A percentile compares a stretch with the other conserved stretches of the same genome.
Conservation (phyloP, 2,797 vertebrate genomes). For the Chiroxiphia lanceolata region DNA sequence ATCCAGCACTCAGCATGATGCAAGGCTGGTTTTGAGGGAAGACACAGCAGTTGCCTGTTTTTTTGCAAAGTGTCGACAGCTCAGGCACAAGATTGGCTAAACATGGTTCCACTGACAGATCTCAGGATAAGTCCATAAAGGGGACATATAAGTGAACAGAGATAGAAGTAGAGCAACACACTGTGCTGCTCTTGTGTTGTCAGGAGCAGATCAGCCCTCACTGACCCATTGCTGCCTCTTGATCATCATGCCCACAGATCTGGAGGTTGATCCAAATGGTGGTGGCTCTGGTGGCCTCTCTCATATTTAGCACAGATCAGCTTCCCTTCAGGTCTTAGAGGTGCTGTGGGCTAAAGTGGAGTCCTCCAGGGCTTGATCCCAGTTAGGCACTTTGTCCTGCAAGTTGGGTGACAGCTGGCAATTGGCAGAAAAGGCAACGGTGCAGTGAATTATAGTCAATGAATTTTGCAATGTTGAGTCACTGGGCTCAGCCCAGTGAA, state of each 20-base stretch:
- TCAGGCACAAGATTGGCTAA: neutral
- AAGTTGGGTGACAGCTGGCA: neutral
- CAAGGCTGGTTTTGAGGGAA: neutral
- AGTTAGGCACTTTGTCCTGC: neutral
- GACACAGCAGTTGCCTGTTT: neutral
- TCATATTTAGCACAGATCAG: fast-evolving
- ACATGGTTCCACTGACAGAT: neutral
- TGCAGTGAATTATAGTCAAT: neutral
- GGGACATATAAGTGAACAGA: neutral
- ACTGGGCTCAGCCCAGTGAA: neutral
- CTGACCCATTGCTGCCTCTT: neutral
- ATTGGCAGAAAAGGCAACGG: neutral
- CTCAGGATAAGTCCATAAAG: neutral
- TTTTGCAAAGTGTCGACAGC: neutral
- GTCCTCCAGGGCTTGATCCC: neutral
- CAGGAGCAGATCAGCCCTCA: neutral
- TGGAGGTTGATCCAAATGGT: neutral
- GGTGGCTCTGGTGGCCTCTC: neutral
- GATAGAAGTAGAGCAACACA: neutral
- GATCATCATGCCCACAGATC: neutral
- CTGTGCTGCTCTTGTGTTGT: neutral
- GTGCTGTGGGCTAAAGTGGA: neutral
- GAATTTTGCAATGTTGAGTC: neutral
- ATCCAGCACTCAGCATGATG: neutral
- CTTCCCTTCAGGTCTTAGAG: neutral